Evolutionary conservation across 2,888 invertebrate species (phyloP).

Genomic region (Crepidodera aurea): DNA sequence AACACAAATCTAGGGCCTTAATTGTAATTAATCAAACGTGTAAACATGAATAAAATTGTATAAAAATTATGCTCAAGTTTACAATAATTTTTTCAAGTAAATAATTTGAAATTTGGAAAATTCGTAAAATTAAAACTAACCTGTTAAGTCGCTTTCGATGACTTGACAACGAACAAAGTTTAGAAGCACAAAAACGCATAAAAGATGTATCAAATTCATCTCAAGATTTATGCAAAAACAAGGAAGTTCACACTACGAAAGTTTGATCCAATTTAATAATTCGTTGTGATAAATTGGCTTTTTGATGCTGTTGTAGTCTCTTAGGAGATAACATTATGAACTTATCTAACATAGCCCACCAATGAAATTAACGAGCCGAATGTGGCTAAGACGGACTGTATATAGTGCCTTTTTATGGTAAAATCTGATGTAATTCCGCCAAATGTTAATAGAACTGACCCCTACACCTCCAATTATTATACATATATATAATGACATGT

Average conservation of each 20-base stretch:
- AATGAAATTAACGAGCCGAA: neutral
- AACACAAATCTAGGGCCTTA: no score
- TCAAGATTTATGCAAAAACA: conserved; percentile 31
- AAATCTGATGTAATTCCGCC: neutral
- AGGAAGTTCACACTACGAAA: conserved; percentile 45
- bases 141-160: neutral
- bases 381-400: neutral
- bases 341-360: neutral
- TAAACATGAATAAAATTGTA: no score
- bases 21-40: no score
- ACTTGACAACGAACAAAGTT: conserved; percentile 1
- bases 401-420: neutral
- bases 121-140: conserved; percentile 3
- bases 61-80: no score
- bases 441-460: neutral
- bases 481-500: no score
- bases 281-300: conserved; percentile 49
- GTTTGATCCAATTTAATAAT: conserved; percentile 50
- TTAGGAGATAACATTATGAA: conserved; percentile 50
- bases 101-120: no score
- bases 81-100: no score
- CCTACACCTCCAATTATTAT: no score
- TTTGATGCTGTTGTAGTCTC: conserved; percentile 51
- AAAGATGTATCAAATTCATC: conserved; percentile 12
- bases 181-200: conserved; percentile 2